Evolutionary conservation across 2,888 invertebrate genomes (phyloP), one percentile per base, ranked within the genome.

Genomic region (Eupithecia pulchellata): DNA sequence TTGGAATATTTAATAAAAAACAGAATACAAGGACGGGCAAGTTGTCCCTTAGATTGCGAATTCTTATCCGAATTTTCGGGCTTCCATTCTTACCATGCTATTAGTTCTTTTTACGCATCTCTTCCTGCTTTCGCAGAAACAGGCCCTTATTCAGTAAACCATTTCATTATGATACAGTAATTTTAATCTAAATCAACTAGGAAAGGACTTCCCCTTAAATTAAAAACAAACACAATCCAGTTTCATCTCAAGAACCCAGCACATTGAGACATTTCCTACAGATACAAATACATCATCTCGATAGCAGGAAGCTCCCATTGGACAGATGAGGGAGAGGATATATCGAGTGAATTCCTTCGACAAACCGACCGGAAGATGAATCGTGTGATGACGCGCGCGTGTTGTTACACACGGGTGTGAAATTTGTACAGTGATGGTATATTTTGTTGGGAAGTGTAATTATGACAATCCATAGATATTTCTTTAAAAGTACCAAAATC

Each of bases 311-410:
- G 72, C 73, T 72, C 73, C 67, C 58, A 72, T 78, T 68, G 71
- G 67, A 74, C 73, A 66, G 66, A 72, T 72, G 72, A 72, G 72
- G 82, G 80, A 77, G 80, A 79, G 82, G 85, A 87, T 88, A 84
- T 87, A 85, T 85, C 84, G 80, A 80, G 72, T 79, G 81, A 85
- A 84, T 83, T 82, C 64, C 71, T 68, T 74, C 82, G 78, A 81
- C 82, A 83, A 85, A 83, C 82, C 82, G 79, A 77, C 77, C 79
- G 82, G 83, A 82, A 87, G 86, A 87, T 84, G 84, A 86, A 85
- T 86, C 81, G 82, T 64, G 79, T 83, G 55, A 66, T 67, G 74
- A 66, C 67, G 66, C 29, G 34, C 20, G 29, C 34, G 34, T n/a
- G 47, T 25, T 61, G n/a, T 29, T 61, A 64, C 29, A 58, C 32